Evolutionary conservation across 2,797 vertebrate genomes (phyloP).

Genomic region (Alouatta caraya): DNA sequence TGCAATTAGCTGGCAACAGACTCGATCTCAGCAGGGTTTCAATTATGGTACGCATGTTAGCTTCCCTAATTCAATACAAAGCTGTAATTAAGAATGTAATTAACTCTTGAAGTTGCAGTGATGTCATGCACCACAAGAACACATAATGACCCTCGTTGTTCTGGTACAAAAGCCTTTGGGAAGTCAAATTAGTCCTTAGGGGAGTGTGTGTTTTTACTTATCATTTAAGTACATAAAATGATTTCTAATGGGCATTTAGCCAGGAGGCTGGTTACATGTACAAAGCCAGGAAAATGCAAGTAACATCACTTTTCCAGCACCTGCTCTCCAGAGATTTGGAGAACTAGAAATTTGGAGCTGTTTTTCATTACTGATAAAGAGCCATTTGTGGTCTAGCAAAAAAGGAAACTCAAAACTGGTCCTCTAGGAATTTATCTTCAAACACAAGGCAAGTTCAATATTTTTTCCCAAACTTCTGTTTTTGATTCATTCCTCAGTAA

Average conservation of each 20-base stretch:
- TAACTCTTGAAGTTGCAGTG: conserved; percentile 79
- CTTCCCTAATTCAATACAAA: conserved; percentile 81
- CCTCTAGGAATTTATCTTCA: neutral
- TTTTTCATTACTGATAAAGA: neutral
- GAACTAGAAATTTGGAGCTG: neutral
- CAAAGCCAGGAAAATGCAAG: neutral
- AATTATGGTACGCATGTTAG: conserved; percentile 81
- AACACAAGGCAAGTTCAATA: neutral
- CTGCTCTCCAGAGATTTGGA: neutral
- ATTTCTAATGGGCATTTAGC: conserved; percentile 59
- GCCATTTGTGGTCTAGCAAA: neutral
- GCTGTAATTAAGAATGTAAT: conserved; percentile 86
- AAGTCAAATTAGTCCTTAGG: conserved; percentile 53
- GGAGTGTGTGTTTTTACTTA: conserved; percentile 33
- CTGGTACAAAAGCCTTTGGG: conserved; percentile 51
- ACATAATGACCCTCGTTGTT: conserved; percentile 71
- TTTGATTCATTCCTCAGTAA: neutral
- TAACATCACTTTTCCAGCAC: neutral
- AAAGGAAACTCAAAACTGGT: neutral
- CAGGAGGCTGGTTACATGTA: neutral
- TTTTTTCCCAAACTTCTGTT: neutral
- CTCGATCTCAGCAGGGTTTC: conserved; percentile 84
- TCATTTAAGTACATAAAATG: conserved; percentile 64
- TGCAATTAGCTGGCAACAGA: conserved; percentile 83
- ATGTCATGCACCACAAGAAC: conserved; percentile 78